Evolutionary conservation across 92 coral and sea anemone species (phyloP).

Genomic region (Phymanthus crucifer): DNA sequence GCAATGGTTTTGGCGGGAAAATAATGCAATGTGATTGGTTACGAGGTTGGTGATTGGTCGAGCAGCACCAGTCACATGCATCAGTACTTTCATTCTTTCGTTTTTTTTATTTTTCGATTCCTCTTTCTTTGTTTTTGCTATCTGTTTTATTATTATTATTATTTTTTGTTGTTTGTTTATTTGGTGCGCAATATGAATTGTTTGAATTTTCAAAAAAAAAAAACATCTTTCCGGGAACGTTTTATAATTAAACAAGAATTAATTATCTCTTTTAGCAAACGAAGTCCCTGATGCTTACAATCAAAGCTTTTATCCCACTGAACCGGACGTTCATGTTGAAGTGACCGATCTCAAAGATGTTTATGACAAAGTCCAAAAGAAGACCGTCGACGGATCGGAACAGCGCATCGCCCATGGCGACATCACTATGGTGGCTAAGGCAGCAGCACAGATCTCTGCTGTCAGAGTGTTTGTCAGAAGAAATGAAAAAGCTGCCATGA

Average conservation of each 20-base stretch:
- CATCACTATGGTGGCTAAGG: constrained; percentile 54
- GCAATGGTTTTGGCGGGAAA: neutral
- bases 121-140: too few relatives aligned
- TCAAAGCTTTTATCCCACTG: neutral
- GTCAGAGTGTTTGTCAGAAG: constrained; percentile 78
- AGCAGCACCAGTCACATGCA: too few relatives aligned
- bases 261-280: too few relatives aligned
- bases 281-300: neutral
- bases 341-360: constrained; percentile 65
- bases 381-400: constrained; percentile 59
- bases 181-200: too few relatives aligned
- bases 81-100: too few relatives aligned
- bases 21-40: neutral
- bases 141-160: too few relatives aligned
- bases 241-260: too few relatives aligned
- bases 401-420: constrained; percentile 61
- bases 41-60: too few relatives aligned
- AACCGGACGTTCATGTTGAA: constrained; percentile 41
- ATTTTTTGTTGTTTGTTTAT: too few relatives aligned
- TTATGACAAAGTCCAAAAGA: constrained; percentile 74
- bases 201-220: too few relatives aligned
- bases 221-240: too few relatives aligned
- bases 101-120: too few relatives aligned
- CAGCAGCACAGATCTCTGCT: constrained; percentile 52
- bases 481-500: constrained; percentile 70